Base-by-base conservation (phyloP, 2,888 invertebrate genomes). In the Scaptomyza parva region DNA sequence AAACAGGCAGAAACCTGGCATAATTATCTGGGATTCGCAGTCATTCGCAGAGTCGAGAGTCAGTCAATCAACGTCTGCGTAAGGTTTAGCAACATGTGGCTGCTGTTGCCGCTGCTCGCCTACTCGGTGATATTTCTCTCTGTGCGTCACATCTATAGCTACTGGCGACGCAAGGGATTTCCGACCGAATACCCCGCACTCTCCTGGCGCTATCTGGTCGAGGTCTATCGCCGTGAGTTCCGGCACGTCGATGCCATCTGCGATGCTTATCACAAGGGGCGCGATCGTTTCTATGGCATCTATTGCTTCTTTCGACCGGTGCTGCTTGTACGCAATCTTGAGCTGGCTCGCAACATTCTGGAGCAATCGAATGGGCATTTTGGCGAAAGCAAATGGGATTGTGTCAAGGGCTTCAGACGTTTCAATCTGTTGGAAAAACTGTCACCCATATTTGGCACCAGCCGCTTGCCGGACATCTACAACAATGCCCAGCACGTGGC, bases 301-400 rank as follows among this genome's bases (percentile, higher is more conserved):
- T 95, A 95, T 81, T 93, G 94, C 65, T 93, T 95, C 70, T 93
- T 93, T 76, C 92, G 93, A 43, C 95, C 94, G 8, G 93, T 94
- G 18, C 89, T 95, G 45, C 89, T 95, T 43, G 92, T 95, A 4
- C 92, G 95, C 50, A 94, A 95, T 88, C 93, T 94, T 24, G 93
- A 94, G 11, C 87, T 95, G 70, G 93, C 94, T n/a, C 94, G 94
- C 80, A 91, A 92, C 48, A 92, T 95, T 12, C 86, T 95, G 63
- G 93, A 93, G 44, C 93, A 93, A 78, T 94, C 95, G 81, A 95
- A 94, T 69, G 92, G 93, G 8, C 91, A 94, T 87, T 95, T 95
- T 77, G 93, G 93, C 88, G 94, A 95, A 53, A 93, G 94, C 52
- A 87, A 83, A 50, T 95, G 95, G 41, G 92, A 94, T 44, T 93